A percentile compares a stretch with the other conserved stretches of the same genome.
Conservation (phyloP, 2,888 invertebrate genomes). For the Caenorhabditis doughertyi region DNA sequence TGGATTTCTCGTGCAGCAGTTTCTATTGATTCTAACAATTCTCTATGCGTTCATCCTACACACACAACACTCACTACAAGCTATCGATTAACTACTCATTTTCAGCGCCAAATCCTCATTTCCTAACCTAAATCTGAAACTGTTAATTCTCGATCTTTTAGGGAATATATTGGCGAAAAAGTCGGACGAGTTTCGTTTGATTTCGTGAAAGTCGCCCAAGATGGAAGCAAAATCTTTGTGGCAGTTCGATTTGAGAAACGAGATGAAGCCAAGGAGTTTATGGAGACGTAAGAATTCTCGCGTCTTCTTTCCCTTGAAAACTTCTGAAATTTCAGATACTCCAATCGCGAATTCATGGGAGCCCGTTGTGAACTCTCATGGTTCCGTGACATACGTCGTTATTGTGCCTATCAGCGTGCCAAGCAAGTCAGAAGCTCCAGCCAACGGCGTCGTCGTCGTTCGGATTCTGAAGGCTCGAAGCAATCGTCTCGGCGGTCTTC, state of each 20-base stretch:
- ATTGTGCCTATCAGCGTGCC: constrained; percentile 57
- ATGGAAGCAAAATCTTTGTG: constrained; percentile 76
- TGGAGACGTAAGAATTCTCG: constrained; percentile 69
- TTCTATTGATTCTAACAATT: too few species aligned
- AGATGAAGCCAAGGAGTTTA: constrained; percentile 76
- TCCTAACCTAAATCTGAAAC: too few species aligned
- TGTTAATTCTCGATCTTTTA: too few species aligned
- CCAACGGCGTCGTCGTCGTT: constrained; percentile 53
- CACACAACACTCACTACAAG: too few species aligned
- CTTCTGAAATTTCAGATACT: constrained; percentile 72
- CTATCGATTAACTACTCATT: too few species aligned
- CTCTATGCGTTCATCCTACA: too few species aligned
- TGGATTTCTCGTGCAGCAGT: too few species aligned
- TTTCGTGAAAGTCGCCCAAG: constrained; percentile 79
- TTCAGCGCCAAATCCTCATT: too few species aligned
- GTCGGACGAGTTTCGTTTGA: constrained; percentile 80
- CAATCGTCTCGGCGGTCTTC: neutral
- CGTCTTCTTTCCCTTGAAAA: neutral
- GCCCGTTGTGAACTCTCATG: constrained; percentile 76
- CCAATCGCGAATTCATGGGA: constrained; percentile 75
- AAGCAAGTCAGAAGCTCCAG: constrained; percentile 38
- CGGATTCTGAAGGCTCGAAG: constrained; percentile 44
- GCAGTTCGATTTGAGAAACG: constrained; percentile 81
- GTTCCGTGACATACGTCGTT: constrained; percentile 81
- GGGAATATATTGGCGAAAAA: constrained; percentile 80